Conservation (phyloP, 92 coral and sea anemone species). For the Nematostella vectensis region DNA sequence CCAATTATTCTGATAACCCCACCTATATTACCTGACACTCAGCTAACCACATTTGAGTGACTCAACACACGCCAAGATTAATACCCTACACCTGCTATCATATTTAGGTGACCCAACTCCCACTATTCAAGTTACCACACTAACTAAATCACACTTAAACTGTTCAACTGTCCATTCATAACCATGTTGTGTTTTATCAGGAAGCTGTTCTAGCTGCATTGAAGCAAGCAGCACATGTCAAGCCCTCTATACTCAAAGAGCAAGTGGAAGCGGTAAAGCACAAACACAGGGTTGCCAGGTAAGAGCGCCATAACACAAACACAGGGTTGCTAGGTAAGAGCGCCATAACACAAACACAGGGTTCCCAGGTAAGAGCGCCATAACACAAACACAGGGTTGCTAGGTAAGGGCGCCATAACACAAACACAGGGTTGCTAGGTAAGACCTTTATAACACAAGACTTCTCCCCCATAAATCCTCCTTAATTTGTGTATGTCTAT, state of each 20-base stretch:
- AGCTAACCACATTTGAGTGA: not conserved
- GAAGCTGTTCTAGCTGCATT: slow-evolving; percentile 71
- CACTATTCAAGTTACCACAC: too few species aligned
- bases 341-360: slow-evolving; percentile 85
- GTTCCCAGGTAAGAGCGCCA: slow-evolving; percentile 65
- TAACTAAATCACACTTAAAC: too few species aligned
- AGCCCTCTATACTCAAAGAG: slow-evolving; percentile 62
- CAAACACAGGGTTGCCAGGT: slow-evolving; percentile 97
- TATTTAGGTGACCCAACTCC: too few species aligned
- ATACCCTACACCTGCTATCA: too few species aligned
- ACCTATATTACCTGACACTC: too few species aligned
- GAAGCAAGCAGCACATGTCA: slow-evolving; percentile 67
- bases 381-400: slow-evolving; percentile 96
- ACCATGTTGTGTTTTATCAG: slow-evolving; percentile 26
- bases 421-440: too few species aligned
- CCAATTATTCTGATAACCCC: slow-evolving; percentile 62
- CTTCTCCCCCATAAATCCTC: too few species aligned
- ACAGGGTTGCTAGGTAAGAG: slow-evolving; percentile 83
- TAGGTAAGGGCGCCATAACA: slow-evolving; percentile 55
- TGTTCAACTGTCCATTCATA: too few species aligned
- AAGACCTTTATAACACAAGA: too few species aligned
- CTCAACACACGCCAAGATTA: too few species aligned
- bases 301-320: slow-evolving; percentile 65
- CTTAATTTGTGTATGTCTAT: not conserved
- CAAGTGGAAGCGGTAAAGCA: slow-evolving; percentile 81